Conservation (phyloP, 2,888 invertebrate species). For the Microchrysa polita region DNA sequence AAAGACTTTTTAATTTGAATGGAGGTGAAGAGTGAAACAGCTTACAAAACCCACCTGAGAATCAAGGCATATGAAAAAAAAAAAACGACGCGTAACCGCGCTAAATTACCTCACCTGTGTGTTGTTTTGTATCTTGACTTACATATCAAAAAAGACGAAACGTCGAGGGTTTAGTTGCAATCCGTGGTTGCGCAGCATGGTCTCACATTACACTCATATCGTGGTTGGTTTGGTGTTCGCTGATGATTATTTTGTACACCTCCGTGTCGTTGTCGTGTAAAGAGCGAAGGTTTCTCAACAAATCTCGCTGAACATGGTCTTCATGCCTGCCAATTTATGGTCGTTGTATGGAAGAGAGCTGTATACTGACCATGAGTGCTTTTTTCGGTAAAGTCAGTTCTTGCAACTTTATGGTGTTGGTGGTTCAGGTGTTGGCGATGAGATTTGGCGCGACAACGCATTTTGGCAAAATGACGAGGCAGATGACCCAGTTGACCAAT, state of each 20-base stretch:
- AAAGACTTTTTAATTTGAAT: slow-evolving; percentile 35
- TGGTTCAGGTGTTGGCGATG: not conserved
- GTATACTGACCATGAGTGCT: not conserved
- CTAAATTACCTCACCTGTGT: slow-evolving; percentile 37
- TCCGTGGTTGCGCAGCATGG: slow-evolving; percentile 16
- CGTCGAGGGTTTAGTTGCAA: slow-evolving; percentile 18
- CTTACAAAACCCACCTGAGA: not conserved
- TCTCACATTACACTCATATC: slow-evolving; percentile 3
- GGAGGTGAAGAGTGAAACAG: slow-evolving; percentile 1
- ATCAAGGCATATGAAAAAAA: no score
- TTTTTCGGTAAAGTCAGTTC: not conserved
- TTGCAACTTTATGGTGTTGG: not conserved
- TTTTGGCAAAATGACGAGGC: slow-evolving; percentile 6
- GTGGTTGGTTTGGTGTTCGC: no score
- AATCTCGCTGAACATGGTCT: no score
- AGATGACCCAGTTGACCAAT: slow-evolving; percentile 21
- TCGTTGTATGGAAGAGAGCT: not conserved
- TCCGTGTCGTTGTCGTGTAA: no score
- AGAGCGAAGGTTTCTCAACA: no score
- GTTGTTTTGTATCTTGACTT: no score
- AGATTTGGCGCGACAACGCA: not conserved
- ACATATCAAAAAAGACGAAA: not conserved
- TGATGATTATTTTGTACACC: no score
- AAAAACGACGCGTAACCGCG: slow-evolving; percentile 29
- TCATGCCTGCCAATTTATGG: no score